These are phyloP conservation scores for Boloria selene DNA, from an alignment of 2,888 invertebrate genomes.

Conservation along the genomic window DNA sequence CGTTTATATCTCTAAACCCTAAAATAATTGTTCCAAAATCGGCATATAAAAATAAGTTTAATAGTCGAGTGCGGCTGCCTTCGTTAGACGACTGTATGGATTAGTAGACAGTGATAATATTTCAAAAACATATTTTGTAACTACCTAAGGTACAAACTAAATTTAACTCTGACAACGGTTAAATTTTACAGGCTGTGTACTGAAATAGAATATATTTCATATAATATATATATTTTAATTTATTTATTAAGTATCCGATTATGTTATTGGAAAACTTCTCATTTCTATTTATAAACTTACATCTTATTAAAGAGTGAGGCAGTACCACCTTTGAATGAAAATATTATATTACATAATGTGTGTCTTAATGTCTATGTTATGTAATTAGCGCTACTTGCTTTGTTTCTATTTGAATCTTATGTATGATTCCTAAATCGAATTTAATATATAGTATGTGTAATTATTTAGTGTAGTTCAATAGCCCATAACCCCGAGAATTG, in stretches of 20 bases:
- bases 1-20: no score
- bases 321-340: neutral
- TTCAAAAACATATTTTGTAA: slow-evolving; percentile 8
- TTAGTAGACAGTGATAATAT: neutral
- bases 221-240: slow-evolving; percentile 24
- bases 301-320: no score
- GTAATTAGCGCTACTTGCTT: neutral
- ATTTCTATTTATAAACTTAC: no score
- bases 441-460: slow-evolving; percentile 9
- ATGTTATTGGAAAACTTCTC: neutral
- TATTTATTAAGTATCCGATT: slow-evolving; percentile 7
- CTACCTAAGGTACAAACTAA: slow-evolving; percentile 29
- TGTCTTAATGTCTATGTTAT: slow-evolving; percentile 3
- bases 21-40: no score
- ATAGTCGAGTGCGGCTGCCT: no score
- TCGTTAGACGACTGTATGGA: no score
- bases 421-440: slow-evolving; percentile 13
- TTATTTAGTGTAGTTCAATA: neutral
- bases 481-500: no score
- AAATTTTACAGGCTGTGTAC: slow-evolving; percentile 35
- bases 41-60: no score
- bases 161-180: slow-evolving; percentile 18
- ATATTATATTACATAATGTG: slow-evolving; percentile 5
- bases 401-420: neutral
- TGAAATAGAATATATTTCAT: slow-evolving; percentile 29